Evolutionary conservation across 64 coral and sea anemone species (phyloP).

Genomic region (Montipora sp.): DNA sequence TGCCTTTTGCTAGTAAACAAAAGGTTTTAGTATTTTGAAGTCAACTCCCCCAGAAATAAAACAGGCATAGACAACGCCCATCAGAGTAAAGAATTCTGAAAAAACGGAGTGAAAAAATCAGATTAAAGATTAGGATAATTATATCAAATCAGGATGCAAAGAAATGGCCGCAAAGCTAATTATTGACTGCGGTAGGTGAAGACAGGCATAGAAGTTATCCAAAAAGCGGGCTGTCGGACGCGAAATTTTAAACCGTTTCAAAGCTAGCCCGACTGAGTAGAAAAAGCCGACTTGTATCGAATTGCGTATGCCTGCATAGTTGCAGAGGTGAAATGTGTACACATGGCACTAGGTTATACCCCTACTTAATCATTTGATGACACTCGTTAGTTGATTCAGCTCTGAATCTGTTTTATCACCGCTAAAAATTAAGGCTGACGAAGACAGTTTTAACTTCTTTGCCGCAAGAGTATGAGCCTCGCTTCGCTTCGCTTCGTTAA

Average conservation of each 20-base stretch:
- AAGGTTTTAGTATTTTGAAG: background rate
- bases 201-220: constrained; percentile 14
- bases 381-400: too few relatives aligned
- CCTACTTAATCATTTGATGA: background rate
- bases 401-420: too few relatives aligned
- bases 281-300: constrained; percentile 54
- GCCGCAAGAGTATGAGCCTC: background rate
- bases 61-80: background rate
- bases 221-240: constrained; percentile 21
- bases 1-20: background rate
- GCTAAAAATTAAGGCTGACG: too few relatives aligned
- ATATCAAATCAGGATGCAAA: background rate
- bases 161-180: constrained; percentile 10
- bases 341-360: background rate
- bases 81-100: background rate
- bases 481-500: background rate
- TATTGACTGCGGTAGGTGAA: constrained; percentile 38
- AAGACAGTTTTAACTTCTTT: background rate
- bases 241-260: constrained; percentile 56
- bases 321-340: constrained; percentile 5
- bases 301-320: constrained; percentile 13
- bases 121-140: constrained; percentile 24
- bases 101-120: background rate
- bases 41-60: background rate
- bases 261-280: constrained; percentile 33